phyloP scores from a whole-genome alignment of 2,113 vertebrate species.

The Bagarius yarrelli region DNA sequence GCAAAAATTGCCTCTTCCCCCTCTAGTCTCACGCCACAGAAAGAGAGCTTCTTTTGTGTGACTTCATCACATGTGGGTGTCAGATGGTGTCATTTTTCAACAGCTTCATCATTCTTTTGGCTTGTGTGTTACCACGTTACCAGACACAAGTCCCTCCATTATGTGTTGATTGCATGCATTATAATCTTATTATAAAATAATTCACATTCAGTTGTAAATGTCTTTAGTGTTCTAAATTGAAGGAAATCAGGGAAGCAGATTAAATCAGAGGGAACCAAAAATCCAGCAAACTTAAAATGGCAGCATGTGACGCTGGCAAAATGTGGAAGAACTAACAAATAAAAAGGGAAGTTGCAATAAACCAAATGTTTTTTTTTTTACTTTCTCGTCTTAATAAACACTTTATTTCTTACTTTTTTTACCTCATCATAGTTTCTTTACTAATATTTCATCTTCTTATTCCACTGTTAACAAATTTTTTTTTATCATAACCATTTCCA shows the following conservation, averaged over 20 bases:
- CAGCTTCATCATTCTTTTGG: conserved; percentile 16
- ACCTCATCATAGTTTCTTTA: no score
- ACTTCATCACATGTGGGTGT: conserved; percentile 33
- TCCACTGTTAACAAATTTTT: no score
- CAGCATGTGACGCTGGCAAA: background rate
- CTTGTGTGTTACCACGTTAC: background rate
- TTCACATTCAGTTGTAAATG: background rate
- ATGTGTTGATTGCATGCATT: background rate
- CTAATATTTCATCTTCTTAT: no score
- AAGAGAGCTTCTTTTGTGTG: conserved; percentile 37
- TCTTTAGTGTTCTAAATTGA: background rate
- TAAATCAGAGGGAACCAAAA: no score
- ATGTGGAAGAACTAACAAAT: background rate
- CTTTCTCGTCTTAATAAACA: no score
- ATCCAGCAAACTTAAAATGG: background rate
- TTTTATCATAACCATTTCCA: no score
- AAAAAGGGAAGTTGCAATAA: no score
- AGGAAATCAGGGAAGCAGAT: no score
- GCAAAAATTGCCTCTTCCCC: conserved; percentile 31
- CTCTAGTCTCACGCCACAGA: background rate
- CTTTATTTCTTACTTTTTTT: no score
- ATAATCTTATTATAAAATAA: background rate
- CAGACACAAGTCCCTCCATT: background rate
- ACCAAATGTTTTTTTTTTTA: no score
- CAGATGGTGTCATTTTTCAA: conserved; percentile 33